phyloP scores from a whole-genome alignment of 2,888 invertebrate genomes.

The Platycnemis pennipes region DNA sequence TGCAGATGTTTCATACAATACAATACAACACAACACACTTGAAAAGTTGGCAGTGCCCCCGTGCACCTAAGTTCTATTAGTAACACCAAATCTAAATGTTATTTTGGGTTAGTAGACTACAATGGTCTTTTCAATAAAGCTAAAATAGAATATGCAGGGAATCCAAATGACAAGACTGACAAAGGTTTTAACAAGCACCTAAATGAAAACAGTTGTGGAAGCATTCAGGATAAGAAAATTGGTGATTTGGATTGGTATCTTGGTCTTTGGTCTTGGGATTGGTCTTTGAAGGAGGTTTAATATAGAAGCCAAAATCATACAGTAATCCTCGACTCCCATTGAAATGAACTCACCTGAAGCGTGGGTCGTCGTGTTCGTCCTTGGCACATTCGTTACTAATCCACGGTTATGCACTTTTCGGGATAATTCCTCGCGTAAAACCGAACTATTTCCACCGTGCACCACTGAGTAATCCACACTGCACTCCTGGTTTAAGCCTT shows the following conservation, averaged over 20 bases:
- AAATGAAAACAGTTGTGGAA: background rate
- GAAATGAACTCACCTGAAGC: slow-evolving; percentile 69
- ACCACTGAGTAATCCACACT: slow-evolving; percentile 69
- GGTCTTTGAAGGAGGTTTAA: background rate
- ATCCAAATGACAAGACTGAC: background rate
- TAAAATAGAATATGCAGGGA: background rate
- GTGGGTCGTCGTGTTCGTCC: slow-evolving; percentile 70
- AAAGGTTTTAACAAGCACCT: background rate
- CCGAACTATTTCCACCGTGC: slow-evolving; percentile 69
- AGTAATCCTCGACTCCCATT: background rate
- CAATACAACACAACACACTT: background rate
- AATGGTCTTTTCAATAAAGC: background rate
- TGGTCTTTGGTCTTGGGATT: too few species aligned
- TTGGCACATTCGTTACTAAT: slow-evolving; percentile 71
- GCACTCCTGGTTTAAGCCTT: slow-evolving; percentile 68
- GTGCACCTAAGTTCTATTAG: background rate
- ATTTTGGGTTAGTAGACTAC: background rate
- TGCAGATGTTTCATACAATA: background rate
- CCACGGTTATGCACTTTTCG: slow-evolving; percentile 70
- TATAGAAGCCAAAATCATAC: background rate
- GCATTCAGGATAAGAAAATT: background rate
- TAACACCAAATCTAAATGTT: background rate
- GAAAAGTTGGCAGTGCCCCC: background rate
- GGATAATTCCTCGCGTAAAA: slow-evolving; percentile 69
- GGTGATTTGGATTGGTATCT: background rate